Base-by-base conservation (phyloP, 2,888 invertebrate genomes). In the Orthosia cruda region DNA sequence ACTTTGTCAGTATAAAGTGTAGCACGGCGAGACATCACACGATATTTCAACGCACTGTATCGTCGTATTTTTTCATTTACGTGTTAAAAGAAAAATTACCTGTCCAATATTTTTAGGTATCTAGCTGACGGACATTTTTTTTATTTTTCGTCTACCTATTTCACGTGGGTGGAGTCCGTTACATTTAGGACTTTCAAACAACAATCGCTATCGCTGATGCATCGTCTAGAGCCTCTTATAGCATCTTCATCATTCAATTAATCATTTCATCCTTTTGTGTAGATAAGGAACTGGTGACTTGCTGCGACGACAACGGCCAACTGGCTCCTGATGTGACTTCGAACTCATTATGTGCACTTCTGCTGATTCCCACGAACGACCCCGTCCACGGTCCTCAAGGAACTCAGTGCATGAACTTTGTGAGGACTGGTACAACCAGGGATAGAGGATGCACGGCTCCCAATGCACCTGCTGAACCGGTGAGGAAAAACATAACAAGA, bases 391-490 rank as follows among this genome's bases (percentile, higher is more conserved):
- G 93, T 0, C 92, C 95, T 12, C 95, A 95, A 58, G 97, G 97
- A 26, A 97, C 97, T 1, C 97, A 97, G 76, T 98, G 98, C 90
- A 97, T 98, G 96, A 98, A 98, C 95, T 98, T 98, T 87, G 97
- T 98, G 11, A 97, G 98, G 80, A 98, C 98, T 3, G 97, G 97
- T 54, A 97, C 97, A 3, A 98, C 98, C 66, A 97, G 97, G 69
- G 97, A 98, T 83, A 97, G 97, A 74, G 97, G 97, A 65, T 98
- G n/a, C n/a, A n/a, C n/a, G n/a, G n/a, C n/a, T n/a, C n/a, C n/a
- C n/a, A n/a, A n/a, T n/a, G n/a, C n/a, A 75, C 97, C 98, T 13
- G 98, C 98, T 67, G 97, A 98, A 95, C 98, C 98, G 95, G 98
- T 98, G 84, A 91, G 87, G 83, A 62, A 32, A 55, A n/a, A 5